Conservation (phyloP, 2,797 vertebrate genomes). For the Scolopax bukidnonensis region DNA sequence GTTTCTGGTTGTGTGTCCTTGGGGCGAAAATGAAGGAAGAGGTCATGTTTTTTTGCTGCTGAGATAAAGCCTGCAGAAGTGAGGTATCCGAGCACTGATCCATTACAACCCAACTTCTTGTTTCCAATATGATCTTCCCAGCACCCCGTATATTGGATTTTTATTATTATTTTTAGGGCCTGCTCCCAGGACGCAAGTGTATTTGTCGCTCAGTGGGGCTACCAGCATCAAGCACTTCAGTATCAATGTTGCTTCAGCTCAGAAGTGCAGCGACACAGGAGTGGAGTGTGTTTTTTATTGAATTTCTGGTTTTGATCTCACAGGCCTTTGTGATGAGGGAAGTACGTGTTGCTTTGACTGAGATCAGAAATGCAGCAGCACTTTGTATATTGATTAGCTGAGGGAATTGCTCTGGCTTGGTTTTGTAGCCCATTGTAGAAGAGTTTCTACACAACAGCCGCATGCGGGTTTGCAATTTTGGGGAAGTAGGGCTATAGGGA, state of each 20-base stretch:
- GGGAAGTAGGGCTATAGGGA: background rate
- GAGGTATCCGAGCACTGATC: background rate
- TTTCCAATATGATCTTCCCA: background rate
- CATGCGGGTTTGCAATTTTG: background rate
- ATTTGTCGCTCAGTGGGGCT: background rate
- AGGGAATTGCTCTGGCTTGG: background rate
- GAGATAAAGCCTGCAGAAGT: background rate
- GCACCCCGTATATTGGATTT: background rate
- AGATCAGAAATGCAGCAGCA: slow-evolving; percentile 52
- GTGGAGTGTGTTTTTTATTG: background rate
- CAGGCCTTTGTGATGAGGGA: slow-evolving; percentile 9
- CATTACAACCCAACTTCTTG: background rate
- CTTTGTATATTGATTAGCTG: slow-evolving; percentile 42
- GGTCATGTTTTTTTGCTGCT: background rate
- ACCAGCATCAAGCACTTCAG: background rate
- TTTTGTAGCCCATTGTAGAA: background rate
- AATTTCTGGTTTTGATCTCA: slow-evolving; percentile 33
- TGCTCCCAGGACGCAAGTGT: background rate
- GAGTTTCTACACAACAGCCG: background rate
- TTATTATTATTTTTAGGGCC: background rate
- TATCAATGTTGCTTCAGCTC: background rate
- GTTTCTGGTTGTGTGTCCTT: background rate
- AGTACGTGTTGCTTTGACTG: background rate
- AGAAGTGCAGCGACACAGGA: background rate
- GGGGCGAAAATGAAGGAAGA: background rate